Percentiles rank a stretch among this genome's conserved stretches.
phyloP scores from a whole-genome alignment of 1,140 invertebrate species.

The Apolygus lucorum region DNA sequence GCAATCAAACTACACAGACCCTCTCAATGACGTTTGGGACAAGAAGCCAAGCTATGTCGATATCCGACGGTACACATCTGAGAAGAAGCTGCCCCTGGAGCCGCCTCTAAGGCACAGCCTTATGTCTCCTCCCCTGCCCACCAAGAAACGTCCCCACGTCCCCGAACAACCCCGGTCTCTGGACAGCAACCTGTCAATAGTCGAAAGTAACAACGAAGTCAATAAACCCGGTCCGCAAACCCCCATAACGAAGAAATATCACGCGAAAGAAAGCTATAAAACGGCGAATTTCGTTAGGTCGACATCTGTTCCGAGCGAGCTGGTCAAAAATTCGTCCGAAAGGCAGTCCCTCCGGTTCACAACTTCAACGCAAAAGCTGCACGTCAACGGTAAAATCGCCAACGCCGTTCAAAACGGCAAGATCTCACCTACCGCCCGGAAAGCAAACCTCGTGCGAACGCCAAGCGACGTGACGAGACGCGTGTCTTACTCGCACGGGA shows the following conservation, averaged over 20 bases:
- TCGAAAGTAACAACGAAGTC: conserved; percentile 27
- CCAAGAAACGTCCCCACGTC: conserved; percentile 15
- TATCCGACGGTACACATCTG: conserved; percentile 5
- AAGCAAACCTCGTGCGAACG: conserved; percentile 23
- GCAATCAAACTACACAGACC: conserved; percentile 19
- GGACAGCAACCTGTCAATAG: conserved; percentile 30
- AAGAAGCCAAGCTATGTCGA: conserved; percentile 25
- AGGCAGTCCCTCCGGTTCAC: conserved; percentile 29
- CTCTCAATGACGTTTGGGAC: conserved; percentile 22
- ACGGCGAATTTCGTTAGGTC: conserved; percentile 25
- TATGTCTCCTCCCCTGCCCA: conserved; percentile 30
- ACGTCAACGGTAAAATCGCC: conserved; percentile 43
- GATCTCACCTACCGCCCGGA: conserved; percentile 29
- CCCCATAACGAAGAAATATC: conserved; percentile 27
- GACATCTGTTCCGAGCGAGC: conserved; percentile 20
- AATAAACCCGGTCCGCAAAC: conserved; percentile 33
- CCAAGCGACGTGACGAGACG: conserved; percentile 26
- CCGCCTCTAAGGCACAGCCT: not conserved
- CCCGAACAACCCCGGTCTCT: conserved; percentile 30
- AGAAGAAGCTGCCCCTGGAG: conserved; percentile 12
- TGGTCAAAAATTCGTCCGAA: conserved; percentile 20
- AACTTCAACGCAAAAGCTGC: conserved; percentile 40
- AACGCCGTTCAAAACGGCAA: conserved; percentile 30
- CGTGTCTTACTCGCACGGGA: conserved; percentile 22
- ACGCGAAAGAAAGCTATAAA: conserved; percentile 22